Evolutionary conservation across 2,113 vertebrate species (phyloP), one percentile per base, ranked within the genome.

Genomic region (Murina feae): DNA sequence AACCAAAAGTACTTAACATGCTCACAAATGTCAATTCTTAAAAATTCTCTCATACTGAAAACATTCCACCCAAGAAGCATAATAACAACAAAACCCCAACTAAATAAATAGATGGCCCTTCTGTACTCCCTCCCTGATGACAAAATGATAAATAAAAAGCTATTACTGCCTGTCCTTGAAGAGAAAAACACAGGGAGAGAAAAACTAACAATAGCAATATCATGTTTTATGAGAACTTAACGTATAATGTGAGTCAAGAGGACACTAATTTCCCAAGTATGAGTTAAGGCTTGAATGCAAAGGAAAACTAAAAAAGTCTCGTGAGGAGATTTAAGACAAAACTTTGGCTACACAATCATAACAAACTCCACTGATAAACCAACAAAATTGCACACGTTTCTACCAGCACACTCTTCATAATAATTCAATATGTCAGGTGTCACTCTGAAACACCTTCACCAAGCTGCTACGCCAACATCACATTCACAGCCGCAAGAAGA

Each of bases 1-100:
- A 94, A 60, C 68, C 0, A 5, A 81, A 87, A 90, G 81, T 69
- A 87, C 9, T 88, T 51, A 75, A 49, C 20, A 65, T 25, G 23
- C 3, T 65, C 42, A 11, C 71, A 74, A 80, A 11, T 65, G 28
- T 35, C 55, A 80, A 76, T 65, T 91, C n/a, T 66, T 86, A 75
- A 79, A 91, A 90, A 25, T 88, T 47, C 20, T 20, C 17, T 95
- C 75, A 90, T 53, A 68, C n/a, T 90, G 39, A 82, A 94, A 80
- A 93, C 7, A 72, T 35, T 74, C 30, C 30, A 66, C 53, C 14
- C 51, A 66, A 87, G 32, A 89, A 89, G n/a, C 44, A 94, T 21
- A 92, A 21, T 28, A 8, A 68, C 28, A 49, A 79, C 42, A 39
- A 89, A 53, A 44, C 1, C 2, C 12, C 17, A 39, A 30, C 9